phyloP scores from a whole-genome alignment of 2,888 invertebrate species.

The Nesidiocoris tenuis region DNA sequence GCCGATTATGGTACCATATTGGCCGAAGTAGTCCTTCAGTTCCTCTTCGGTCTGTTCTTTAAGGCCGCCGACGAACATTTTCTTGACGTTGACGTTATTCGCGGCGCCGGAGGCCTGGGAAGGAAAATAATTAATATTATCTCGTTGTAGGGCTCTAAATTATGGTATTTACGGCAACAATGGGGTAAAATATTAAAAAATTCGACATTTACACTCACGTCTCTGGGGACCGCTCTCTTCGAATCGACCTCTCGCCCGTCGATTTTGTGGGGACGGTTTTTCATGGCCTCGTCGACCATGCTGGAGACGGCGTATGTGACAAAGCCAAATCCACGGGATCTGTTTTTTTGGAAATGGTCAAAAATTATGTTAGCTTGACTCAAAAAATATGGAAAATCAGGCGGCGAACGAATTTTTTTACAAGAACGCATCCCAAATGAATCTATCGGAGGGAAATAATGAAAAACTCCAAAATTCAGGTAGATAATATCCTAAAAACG shows the following conservation, averaged over 20 bases:
- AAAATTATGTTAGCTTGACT: too few species aligned
- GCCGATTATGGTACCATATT: constrained; percentile 77
- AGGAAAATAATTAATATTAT: not conserved
- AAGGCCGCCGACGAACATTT: constrained; percentile 90
- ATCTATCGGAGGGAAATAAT: too few species aligned
- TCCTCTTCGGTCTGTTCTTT: constrained; percentile 92
- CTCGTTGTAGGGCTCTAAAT: too few species aligned
- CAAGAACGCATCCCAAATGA: too few species aligned
- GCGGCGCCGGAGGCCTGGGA: constrained; percentile 32
- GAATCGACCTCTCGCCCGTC: constrained; percentile 86
- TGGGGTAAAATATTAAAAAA: too few species aligned
- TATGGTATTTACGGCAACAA: too few species aligned
- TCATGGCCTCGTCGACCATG: constrained; percentile 95
- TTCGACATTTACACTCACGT: too few species aligned
- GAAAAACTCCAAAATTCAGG: too few species aligned
- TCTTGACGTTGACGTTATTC: constrained; percentile 84
- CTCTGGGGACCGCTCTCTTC: constrained; percentile 91
- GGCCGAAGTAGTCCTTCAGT: constrained; percentile 75
- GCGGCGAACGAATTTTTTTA: too few species aligned
- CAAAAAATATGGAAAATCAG: too few species aligned
- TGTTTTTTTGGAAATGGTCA: constrained; percentile 43
- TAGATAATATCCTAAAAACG: too few species aligned
- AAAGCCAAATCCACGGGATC: constrained; percentile 97
- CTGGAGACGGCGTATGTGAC: constrained; percentile 90
- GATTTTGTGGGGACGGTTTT: constrained; percentile 62